Base-by-base conservation (phyloP, 2,797 vertebrate genomes). In the Bovichtus diacanthus region DNA sequence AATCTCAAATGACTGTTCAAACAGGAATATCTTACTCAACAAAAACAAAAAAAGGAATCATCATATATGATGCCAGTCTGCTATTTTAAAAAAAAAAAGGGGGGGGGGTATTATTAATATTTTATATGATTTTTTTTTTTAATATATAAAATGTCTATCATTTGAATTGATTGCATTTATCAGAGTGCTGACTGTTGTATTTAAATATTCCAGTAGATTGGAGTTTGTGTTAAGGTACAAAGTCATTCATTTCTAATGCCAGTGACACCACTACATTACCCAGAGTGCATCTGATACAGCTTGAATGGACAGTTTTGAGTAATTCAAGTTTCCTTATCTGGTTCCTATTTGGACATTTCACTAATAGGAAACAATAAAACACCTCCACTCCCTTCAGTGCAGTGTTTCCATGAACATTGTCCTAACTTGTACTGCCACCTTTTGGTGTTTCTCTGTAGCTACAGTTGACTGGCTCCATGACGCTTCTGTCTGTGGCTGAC, bases 401-500 rank as follows among this genome's bases (percentile, higher is more conserved):
- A 6, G 23, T n/a, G 6, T n/a, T 31, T 41, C 11, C 39, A 13
- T 13, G 9, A 31, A 19, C 9, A 4, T 46, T 61, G 19, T 62
- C 47, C 41, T 49, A 64, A 59, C n/a, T 27, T 39, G 38, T 69
- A 66, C 83, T 76, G 83, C 87, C 90, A 69, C 84, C 91, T 77
- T 50, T 7, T 86, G 90, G 85, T 68, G 47, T 23, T 18, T 64
- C 7, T 50, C 18, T 72, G 62, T 54, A 76, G 6, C 29, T 70
- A 47, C 83, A 87, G 21, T 41, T 49, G 23, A 25, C 21, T 12
- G 19, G 1, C 3, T 51, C 6, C 34, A 2, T 53, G 19, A 21
- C 21, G 9, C 7, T n/a, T n/a, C n/a, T n/a, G 23, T 8, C 18
- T 10, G 3, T 38, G 21, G 9, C 38, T 60, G 10, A 53, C 16